Base-by-base conservation (phyloP, 2,113 vertebrate species). In the Trichomycterus rosablanca region DNA sequence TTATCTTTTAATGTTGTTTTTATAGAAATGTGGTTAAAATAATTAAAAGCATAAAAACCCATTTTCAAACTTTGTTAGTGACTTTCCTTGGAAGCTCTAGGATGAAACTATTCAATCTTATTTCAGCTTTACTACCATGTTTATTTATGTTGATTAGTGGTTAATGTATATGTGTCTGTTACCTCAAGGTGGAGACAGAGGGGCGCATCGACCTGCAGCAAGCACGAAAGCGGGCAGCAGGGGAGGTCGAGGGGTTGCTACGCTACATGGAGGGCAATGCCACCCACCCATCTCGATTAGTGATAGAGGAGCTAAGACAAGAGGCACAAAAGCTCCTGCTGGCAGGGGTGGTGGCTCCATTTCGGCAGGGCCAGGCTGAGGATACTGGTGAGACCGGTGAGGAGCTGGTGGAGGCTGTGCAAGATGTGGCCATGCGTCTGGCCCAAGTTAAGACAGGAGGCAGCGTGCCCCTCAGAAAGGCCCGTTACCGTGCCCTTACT, bases 401-500 rank as follows among this genome's bases (percentile, higher is more conserved):
- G 0, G 92, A 94, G 59, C 90, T 97, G 66, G 92, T 96, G 73
- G 93, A 98, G 18, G 86, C 83, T 7, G 87, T 98, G 73, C 94
- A 97, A 81, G 87, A 90, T 63, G 76, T 97, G 15, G 79, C 96
- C 2, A 76, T 98, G 82, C 81, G 85, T 76, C 89, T 98, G 34
- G 96, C 95, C 0, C 96, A 94, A 46, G 87, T 97, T 22, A 97
- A 97, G 82, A 98, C 96, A 0, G 94, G 92, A 16, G 96, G 93
- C 1, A 89, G 91, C 56, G 76, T 93, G 63, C 91, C 92, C 0
- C 73, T 97, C 1, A 87, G 94, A 15, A 97, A 94, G 66, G 94
- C 96, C 0, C 88, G 96, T 2, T 95, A 98, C 51, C 89, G 89
- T 60, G 91, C 95, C 0, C 80, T 97, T 50, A 94, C 92, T 0